These are phyloP conservation scores for Rhyacophila brunnea DNA, from an alignment of 1,140 invertebrate species.

Conservation along the genomic window DNA sequence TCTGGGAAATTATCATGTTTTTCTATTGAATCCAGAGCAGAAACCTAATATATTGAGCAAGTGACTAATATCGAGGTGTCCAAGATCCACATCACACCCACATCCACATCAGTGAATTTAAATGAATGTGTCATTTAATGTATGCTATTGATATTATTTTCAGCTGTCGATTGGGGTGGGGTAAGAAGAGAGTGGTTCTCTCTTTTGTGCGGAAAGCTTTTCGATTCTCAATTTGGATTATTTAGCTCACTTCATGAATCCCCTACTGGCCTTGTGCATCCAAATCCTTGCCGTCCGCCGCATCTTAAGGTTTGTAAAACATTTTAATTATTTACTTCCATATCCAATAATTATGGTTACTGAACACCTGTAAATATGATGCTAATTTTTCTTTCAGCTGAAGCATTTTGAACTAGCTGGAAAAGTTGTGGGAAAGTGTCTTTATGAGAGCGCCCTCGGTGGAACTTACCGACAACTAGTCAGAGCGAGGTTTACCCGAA, in stretches of 20 bases:
- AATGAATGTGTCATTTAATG: no score
- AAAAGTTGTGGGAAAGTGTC: conserved; percentile 89
- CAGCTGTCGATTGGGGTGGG: conserved; percentile 92
- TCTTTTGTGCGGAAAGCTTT: conserved; percentile 79
- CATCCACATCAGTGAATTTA: no score
- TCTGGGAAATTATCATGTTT: no score
- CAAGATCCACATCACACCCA: no score
- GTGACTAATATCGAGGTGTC: no score
- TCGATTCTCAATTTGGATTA: conserved; percentile 79
- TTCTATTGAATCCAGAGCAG: no score
- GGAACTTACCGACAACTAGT: conserved; percentile 86
- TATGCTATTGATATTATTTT: no score
- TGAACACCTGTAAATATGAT: no score
- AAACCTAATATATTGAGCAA: no score
- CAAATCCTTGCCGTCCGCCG: conserved; percentile 72
- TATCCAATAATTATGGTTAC: no score
- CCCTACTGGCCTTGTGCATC: conserved; percentile 84
- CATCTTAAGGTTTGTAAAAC: conserved; percentile 61
- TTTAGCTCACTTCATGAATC: conserved; percentile 86
- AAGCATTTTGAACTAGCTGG: conserved; percentile 94
- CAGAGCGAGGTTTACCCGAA: conserved; percentile 84
- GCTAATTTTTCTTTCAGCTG: conserved; percentile 48
- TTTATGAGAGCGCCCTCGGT: conserved; percentile 88
- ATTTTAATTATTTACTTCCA: not conserved
- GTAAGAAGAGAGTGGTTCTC: conserved; percentile 93